Evolutionary conservation across 2,113 vertebrate genomes (phyloP), one percentile per base, ranked within the genome.

Genomic region (Dipodomys spectabilis): DNA sequence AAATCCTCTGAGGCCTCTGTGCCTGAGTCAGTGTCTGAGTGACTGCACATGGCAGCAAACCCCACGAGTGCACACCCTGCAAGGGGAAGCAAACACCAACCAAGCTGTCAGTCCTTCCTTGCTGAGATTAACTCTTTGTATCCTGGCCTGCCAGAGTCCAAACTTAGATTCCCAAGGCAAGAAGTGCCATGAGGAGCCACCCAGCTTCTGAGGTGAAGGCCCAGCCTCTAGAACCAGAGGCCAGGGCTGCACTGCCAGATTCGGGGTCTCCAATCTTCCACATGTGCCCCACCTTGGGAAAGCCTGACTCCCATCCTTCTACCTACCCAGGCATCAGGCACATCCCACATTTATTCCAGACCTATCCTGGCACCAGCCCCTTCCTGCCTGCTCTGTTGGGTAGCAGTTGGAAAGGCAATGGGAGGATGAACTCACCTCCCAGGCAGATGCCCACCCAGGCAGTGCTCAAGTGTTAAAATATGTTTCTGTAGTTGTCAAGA

Each of bases 1-100:
- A 93, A 93, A 78, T 44, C 35, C 64, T 81, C 89, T 5, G 10
- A 81, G 81, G 77, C 79, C 72, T 88, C 65, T 88, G 81, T 77
- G 75, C 82, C 53, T 28, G 35, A 68, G 60, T 49, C 23, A 77
- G 71, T 44, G 44, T 85, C n/a, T 71, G 28, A 82, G 49, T 88
- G 86, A 95, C 65, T 83, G 32, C 80, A 91, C 72, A 53, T 44
- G 71, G n/a, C 22, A 45, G 82, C 45, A 69, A 45, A 57, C 27
- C 60, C 82, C 64, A 74, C 79, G 73, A 49, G 67, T 81, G 49
- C 68, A 74, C 2, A 3, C 65, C 20, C 39, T 1, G 0, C 0
- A 2, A 7, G n/a, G 18, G 74, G 81, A 88, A 3, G 25, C 73
- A 72, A 92, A 69, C 18, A 9, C 68, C 39, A 7, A 44, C 20